Evolutionary conservation across 2,888 invertebrate species (phyloP), one percentile per base, ranked within the genome.

Genomic region (Trachelus iudaicus): DNA sequence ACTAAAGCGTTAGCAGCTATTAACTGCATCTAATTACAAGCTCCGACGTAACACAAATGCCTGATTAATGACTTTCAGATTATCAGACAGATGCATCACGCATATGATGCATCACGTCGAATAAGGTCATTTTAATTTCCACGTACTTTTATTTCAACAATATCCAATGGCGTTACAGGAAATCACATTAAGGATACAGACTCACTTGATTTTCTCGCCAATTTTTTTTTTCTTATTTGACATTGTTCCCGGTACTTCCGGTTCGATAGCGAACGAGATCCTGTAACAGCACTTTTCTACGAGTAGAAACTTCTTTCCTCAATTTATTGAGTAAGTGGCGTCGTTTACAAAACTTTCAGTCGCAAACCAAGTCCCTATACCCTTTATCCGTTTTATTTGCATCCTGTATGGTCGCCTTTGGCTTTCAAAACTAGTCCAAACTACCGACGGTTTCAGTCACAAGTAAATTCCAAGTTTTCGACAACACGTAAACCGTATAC

Each of bases 1-100:
- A 84, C 79, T 69, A 73, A 81, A 83, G 85, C 81, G 79, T 79
- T 83, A 79, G 85, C 85, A 87, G 88, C 90, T 91, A 90, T 90
- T 90, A 91, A 89, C 89, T 90, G 90, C 89, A 90, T 90, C 89
- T 90, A 91, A 91, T 90, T 91, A 90, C 89, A 90, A 89, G 89
- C 87, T 85, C 87, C 86, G 87, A 87, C 86, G 87, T 87, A 85
- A 87, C 89, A 87, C 87, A 86, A 89, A 90, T 90, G 88, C 85
- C 86, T 90, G 90, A 91, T 90, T 90, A 91, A 91, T 90, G 89
- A 87, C 87, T 85, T 82, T 79, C 83, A 88, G 89, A 91, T 90
- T 90, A 89, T 89, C 89, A 90, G 87, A 84, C 87, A 87, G 87
- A 87, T 89, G 89, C 40, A 23, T 9, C 23, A 0, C 23, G 6